A percentile compares a stretch with the other conserved stretches of the same genome.
These are phyloP conservation scores for Capra hircus DNA, from an alignment of 2,113 vertebrate genomes.

Conservation along the genomic window DNA sequence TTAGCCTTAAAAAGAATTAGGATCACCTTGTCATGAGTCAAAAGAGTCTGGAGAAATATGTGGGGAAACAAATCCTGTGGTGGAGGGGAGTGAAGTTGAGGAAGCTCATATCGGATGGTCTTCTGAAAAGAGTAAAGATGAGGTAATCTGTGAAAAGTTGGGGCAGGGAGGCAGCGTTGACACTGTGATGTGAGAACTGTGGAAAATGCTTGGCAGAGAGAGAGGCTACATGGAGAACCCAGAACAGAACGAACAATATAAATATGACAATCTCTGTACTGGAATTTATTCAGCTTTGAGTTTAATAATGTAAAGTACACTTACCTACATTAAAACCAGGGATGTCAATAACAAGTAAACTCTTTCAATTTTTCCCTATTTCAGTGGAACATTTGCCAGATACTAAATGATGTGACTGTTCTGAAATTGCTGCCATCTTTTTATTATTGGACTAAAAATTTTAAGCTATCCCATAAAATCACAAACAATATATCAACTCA, in stretches of 20 bases:
- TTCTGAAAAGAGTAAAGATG: neutral
- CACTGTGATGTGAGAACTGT: neutral
- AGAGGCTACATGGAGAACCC: neutral
- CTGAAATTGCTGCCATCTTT: conserved; percentile 5
- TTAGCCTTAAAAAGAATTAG: neutral
- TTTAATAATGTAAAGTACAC: neutral
- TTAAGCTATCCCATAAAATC: conserved; percentile 32
- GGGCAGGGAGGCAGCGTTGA: neutral
- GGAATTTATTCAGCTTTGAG: neutral
- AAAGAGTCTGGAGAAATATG: neutral
- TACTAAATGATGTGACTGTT: conserved; percentile 23
- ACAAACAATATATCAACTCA: conserved; percentile 22
- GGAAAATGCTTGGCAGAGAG: neutral
- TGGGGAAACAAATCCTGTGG: neutral
- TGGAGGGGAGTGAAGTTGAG: neutral
- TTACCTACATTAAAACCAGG: neutral
- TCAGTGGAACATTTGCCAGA: neutral
- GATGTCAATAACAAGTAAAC: neutral
- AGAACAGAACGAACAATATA: neutral
- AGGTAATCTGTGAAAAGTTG: neutral
- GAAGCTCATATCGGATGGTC: neutral
- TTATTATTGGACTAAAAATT: conserved; percentile 16
- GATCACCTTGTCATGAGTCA: neutral
- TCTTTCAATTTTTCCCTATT: neutral
- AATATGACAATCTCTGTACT: neutral